Conservation (phyloP, 2,797 vertebrate genomes). For the Lacerta agilis region DNA sequence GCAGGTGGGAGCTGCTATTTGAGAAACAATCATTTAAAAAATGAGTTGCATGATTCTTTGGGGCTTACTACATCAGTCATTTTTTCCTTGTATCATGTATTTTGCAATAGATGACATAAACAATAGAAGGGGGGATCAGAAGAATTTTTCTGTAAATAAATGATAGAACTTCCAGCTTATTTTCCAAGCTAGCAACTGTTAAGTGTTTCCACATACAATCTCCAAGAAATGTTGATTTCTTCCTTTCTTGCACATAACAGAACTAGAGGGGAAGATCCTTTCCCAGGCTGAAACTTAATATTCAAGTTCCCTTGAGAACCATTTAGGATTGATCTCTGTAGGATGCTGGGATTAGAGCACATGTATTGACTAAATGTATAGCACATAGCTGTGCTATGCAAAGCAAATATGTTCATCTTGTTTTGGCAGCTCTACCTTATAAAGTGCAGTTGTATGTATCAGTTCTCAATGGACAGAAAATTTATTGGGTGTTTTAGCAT, state of each 20-base stretch:
- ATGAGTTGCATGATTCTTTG: neutral
- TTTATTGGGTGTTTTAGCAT: neutral
- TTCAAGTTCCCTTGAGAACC: neutral
- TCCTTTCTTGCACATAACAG: neutral
- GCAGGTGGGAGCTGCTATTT: neutral
- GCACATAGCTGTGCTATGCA: neutral
- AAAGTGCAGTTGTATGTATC: neutral
- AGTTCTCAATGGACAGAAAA: neutral
- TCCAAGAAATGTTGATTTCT: neutral
- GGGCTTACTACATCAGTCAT: neutral
- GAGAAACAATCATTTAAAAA: neutral
- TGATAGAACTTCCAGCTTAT: neutral
- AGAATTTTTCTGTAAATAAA: constrained; percentile 8
- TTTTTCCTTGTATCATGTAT: neutral
- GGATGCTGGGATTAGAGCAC: neutral
- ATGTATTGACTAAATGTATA: neutral
- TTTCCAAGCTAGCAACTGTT: neutral
- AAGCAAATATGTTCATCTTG: neutral
- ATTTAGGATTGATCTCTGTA: constrained; percentile 8
- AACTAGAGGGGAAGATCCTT: constrained; percentile 1
- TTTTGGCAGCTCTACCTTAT: neutral
- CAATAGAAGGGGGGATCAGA: neutral
- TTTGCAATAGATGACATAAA: neutral
- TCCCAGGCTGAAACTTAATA: constrained; percentile 6
- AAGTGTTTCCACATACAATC: neutral